These are phyloP conservation scores for Lepus townsendii DNA, from an alignment of 2,797 vertebrate genomes.

Conservation along the genomic window DNA sequence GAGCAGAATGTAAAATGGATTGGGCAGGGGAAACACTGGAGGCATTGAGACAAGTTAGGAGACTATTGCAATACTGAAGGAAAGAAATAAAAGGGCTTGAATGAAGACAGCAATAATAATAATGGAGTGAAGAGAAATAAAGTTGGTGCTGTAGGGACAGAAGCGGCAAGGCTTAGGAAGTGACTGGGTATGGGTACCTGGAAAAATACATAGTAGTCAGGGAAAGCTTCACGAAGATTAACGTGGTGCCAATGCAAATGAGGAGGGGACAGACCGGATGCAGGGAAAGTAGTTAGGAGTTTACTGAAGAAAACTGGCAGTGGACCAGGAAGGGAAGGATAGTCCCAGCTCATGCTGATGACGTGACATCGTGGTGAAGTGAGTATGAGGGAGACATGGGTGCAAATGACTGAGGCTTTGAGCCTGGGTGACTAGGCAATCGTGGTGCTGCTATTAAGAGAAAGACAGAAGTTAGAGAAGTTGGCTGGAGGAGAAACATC, in stretches of 20 bases:
- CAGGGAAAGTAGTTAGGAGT: slow-evolving; percentile 16
- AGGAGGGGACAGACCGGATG: background rate
- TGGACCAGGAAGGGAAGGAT: slow-evolving; percentile 6
- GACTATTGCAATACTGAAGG: background rate
- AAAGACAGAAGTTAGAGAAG: slow-evolving; percentile 79
- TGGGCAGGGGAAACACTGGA: background rate
- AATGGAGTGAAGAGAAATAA: background rate
- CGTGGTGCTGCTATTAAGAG: slow-evolving; percentile 69
- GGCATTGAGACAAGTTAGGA: background rate
- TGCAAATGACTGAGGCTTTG: slow-evolving; percentile 77
- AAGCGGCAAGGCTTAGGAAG: background rate
- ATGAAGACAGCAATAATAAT: background rate
- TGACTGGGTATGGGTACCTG: background rate
- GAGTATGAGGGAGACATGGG: background rate
- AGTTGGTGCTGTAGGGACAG: background rate
- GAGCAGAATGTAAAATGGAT: background rate
- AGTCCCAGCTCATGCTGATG: background rate
- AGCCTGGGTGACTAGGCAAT: slow-evolving; percentile 58
- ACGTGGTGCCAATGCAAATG: background rate
- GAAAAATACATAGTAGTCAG: background rate
- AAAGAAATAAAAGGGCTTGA: background rate
- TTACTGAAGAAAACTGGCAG: slow-evolving; percentile 12
- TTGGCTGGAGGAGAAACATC: slow-evolving; percentile 5
- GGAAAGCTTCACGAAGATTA: background rate
- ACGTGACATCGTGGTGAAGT: slow-evolving; percentile 24